phyloP scores from a whole-genome alignment of 2,888 invertebrate species.

The Lasioglossum villosulum region DNA sequence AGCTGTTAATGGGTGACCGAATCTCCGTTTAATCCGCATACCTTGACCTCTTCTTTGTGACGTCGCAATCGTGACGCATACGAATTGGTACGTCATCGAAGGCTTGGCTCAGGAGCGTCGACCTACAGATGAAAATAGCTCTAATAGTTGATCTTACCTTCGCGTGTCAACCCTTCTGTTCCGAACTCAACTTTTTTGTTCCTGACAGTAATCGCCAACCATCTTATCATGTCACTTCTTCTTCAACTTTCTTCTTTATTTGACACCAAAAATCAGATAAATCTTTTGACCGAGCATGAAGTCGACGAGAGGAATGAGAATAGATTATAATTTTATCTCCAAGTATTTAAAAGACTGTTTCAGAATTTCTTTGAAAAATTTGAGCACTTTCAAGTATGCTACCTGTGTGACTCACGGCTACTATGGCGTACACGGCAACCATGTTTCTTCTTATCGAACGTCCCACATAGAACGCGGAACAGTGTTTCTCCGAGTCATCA shows the following conservation, averaged over 20 bases:
- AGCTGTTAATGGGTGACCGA: slow-evolving; percentile 7
- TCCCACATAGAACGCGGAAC: slow-evolving; percentile 16
- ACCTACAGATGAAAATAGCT: slow-evolving; percentile 65
- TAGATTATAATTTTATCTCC: not conserved
- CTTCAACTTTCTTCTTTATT: not conserved
- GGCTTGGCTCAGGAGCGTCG: slow-evolving; percentile 44
- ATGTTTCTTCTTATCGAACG: slow-evolving; percentile 27
- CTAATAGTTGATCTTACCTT: slow-evolving; percentile 60
- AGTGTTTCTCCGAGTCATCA: slow-evolving; percentile 30
- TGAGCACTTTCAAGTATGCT: not conserved
- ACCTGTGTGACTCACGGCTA: not conserved
- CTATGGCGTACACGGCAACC: not conserved
- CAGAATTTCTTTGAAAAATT: not conserved
- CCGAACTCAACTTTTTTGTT: slow-evolving; percentile 57
- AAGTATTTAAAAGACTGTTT: not conserved
- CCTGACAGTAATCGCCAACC: not conserved
- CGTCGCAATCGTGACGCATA: slow-evolving; percentile 67
- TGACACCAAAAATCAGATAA: not conserved
- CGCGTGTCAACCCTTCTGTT: slow-evolving; percentile 71
- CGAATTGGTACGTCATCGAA: slow-evolving; percentile 67
- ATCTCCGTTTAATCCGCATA: not conserved
- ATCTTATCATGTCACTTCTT: not conserved
- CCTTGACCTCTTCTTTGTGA: slow-evolving; percentile 74
- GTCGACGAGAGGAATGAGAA: not conserved
- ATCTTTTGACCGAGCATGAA: not conserved